Base-by-base conservation (phyloP, 2,113 vertebrate genomes). In the Regulus satrapa region DNA sequence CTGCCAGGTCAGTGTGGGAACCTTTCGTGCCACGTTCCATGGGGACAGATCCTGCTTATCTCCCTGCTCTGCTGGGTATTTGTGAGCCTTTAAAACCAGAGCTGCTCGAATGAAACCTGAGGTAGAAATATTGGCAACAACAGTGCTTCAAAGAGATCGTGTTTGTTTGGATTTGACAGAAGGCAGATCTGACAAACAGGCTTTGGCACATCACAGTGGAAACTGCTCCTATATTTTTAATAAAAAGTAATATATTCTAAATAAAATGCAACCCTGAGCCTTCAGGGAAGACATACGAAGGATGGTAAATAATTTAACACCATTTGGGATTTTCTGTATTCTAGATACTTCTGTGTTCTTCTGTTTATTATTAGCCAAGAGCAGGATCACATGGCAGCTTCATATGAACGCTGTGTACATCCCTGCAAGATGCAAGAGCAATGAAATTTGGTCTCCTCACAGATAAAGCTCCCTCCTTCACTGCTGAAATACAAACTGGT, bases 331-430 rank as follows among this genome's bases (percentile, higher is more conserved):
- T 91, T 73, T 94, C 72, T 80, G 9, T 46, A 72, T 68, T 84
- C 78, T 51, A 82, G 43, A 51, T 38, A 56, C 14, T 74, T 72
- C 61, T 68, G 28, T 5, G 3, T n/a, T 85, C 55, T 69, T 76
- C 77, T 75, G 24, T 81, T 92, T 85, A 79, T 82, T 75, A 71
- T 40, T 52, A 81, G 72, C 51, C 59, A 46, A 61, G 49, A 88
- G 86, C 12, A 2, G 52, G 63, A 82, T 80, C 79, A n/a, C 63
- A 68, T 4, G 13, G 74, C 43, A 81, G 58, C 67, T 72, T 41
- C 71, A 49, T 3, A 68, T 7, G 25, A 66, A 55, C 28, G 29
- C 54, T 36, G 41, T 26, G 49, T 8, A 18, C 61, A 76, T 19
- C 84, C 38, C 78, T 45, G 32, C 16, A 9, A 64, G 45, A 32